Percentiles rank a stretch among this genome's conserved stretches.
Evolutionary conservation across 30 jellyfish, hydroid and myxozoan species (phyloP).

Genomic region (Hydractinia echinata): DNA sequence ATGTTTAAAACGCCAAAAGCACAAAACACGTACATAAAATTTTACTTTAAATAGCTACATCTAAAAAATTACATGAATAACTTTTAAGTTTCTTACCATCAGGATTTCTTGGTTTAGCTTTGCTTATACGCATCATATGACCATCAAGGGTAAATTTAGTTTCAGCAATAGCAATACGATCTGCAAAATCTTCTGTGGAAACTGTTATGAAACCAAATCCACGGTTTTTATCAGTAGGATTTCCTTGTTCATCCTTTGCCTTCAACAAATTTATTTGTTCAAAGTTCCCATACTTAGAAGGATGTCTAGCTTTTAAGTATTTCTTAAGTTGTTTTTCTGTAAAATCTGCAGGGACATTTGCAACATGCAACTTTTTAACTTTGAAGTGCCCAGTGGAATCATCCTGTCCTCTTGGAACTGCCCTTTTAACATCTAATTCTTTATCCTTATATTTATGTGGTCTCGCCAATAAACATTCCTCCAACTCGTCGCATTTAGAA

Average conservation of each 20-base stretch:
- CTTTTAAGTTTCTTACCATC: slow-evolving; percentile 4
- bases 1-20: background rate
- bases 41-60: background rate
- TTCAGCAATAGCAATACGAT: slow-evolving; percentile 38
- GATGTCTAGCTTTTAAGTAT: slow-evolving; percentile 22
- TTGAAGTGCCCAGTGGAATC: slow-evolving; percentile 30
- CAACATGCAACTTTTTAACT: slow-evolving; percentile 38
- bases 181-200: slow-evolving; percentile 41
- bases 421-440: slow-evolving; percentile 39
- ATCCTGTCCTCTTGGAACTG: slow-evolving; percentile 34
- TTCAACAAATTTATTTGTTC: slow-evolving; percentile 27
- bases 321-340: slow-evolving; percentile 17
- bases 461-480: slow-evolving; percentile 19
- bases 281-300: slow-evolving; percentile 12
- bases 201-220: slow-evolving; percentile 43
- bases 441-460: slow-evolving; percentile 32
- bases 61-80: background rate
- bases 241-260: slow-evolving; percentile 17
- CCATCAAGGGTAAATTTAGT: slow-evolving; percentile 27
- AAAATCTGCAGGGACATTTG: slow-evolving; percentile 35
- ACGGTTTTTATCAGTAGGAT: slow-evolving; percentile 10
- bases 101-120: slow-evolving; percentile 27
- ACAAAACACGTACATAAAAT: background rate
- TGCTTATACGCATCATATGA: slow-evolving; percentile 25
- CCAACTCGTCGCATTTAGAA: slow-evolving; percentile 32